A percentile compares a stretch with the other conserved stretches of the same genome.
Evolutionary conservation across 2,888 invertebrate species (phyloP).

Genomic region (Microchrysa polita): DNA sequence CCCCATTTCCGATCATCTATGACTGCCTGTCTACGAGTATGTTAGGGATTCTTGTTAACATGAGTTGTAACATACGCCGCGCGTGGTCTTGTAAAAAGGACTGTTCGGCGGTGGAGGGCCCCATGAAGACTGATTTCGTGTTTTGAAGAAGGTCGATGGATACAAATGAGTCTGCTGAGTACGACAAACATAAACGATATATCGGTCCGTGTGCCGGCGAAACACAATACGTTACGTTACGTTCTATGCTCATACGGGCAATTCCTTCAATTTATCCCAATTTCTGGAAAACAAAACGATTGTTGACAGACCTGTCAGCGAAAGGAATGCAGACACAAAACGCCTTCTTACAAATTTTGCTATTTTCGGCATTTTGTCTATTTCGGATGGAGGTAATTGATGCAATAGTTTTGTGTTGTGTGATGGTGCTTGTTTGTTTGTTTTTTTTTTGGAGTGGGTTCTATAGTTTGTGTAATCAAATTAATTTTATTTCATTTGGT

Average conservation of each 20-base stretch:
- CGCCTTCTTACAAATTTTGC: conserved; percentile 38
- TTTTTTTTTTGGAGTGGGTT: not conserved
- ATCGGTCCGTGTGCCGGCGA: conserved; percentile 29
- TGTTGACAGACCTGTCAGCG: conserved; percentile 45
- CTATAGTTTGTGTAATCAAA: conserved; percentile 21
- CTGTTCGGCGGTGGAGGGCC: conserved; percentile 32
- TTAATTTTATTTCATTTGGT: conserved; percentile 37
- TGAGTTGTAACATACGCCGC: conserved; percentile 42
- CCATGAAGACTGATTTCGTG: conserved; percentile 17
- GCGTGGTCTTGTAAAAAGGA: conserved; percentile 44
- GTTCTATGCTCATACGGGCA: conserved; percentile 33
- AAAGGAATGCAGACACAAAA: conserved; percentile 43
- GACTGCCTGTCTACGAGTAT: too few species aligned
- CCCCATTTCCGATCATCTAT: not conserved
- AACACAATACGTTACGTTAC: too few species aligned
- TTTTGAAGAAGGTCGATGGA: conserved; percentile 45
- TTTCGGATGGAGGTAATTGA: not conserved
- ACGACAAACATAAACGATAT: conserved; percentile 35
- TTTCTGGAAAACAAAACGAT: conserved; percentile 42
- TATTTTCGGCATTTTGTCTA: conserved; percentile 20
- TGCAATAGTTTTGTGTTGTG: conserved; percentile 14
- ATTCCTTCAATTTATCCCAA: conserved; percentile 36
- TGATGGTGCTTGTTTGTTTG: too few species aligned
- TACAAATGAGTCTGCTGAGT: conserved; percentile 43
- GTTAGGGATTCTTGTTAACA: conserved; percentile 40